Conservation (phyloP, 2,888 invertebrate species). For the Tuberolachnus salignus region DNA sequence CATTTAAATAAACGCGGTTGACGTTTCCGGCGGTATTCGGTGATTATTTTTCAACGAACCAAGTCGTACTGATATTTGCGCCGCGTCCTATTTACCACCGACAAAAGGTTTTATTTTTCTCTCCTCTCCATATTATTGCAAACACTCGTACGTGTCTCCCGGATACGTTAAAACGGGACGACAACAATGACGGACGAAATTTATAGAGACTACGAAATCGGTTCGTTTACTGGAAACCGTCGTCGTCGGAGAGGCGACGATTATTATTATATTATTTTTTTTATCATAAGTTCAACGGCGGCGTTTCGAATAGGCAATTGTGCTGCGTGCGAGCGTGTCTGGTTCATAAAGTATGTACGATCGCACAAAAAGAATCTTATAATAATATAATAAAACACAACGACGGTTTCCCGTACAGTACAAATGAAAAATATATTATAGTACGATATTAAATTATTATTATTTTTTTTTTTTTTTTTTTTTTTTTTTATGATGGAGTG, state of each 20-base stretch:
- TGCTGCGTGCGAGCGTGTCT: neutral
- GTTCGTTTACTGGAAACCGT: neutral
- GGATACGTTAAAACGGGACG: constrained; percentile 20
- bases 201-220: neutral
- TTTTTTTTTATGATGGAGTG: no score
- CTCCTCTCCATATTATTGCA: no score
- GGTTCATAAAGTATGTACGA: neutral
- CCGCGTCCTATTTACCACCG: no score
- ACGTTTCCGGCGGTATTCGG: no score
- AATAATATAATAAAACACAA: no score
- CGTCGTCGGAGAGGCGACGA: neutral
- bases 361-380: neutral
- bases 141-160: neutral
- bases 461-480: no score
- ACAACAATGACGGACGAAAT: constrained; percentile 25
- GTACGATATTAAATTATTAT: neutral
- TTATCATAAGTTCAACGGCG: constrained; percentile 27
- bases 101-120: no score
- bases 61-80: no score
- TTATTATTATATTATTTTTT: constrained; percentile 37
- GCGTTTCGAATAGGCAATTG: constrained; percentile 45
- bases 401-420: no score
- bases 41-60: no score
- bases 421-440: no score
- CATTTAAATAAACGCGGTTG: no score